Conservation (phyloP, 1,140 invertebrate species). For the Anastrepha obliqua region DNA sequence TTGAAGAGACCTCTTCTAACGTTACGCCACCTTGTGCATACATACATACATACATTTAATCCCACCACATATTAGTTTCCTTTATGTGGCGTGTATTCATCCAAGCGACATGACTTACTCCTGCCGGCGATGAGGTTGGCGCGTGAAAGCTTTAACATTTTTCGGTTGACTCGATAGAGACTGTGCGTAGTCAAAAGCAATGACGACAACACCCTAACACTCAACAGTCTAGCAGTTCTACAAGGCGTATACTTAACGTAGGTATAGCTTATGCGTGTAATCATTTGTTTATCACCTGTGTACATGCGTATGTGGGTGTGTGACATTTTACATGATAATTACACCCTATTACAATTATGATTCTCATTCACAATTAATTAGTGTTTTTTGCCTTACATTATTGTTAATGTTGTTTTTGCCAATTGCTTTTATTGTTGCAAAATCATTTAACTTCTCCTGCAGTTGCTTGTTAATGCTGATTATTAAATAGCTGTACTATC, state of each 20-base stretch:
- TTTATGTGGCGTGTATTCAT: too few species aligned
- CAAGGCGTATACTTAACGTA: neutral
- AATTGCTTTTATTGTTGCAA: conserved; percentile 6
- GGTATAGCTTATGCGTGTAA: neutral
- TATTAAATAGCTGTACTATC: conserved; percentile 39
- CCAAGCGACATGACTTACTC: neutral
- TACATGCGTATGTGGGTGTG: neutral
- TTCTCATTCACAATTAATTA: conserved; percentile 51
- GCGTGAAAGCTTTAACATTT: neutral
- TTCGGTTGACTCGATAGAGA: neutral
- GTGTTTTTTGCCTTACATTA: conserved; percentile 23
- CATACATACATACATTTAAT: neutral
- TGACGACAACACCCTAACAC: neutral
- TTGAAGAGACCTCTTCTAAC: neutral
- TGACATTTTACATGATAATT: conserved; percentile 49
- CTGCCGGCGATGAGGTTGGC: neutral
- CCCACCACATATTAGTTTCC: too few species aligned
- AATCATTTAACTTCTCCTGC: conserved; percentile 25
- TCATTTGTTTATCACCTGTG: neutral
- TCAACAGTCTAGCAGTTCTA: neutral
- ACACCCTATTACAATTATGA: conserved; percentile 42
- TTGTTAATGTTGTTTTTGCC: neutral
- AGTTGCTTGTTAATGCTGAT: neutral
- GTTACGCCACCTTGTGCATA: neutral
- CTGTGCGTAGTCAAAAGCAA: neutral